Evolutionary conservation across 2,797 vertebrate species (phyloP), one percentile per base, ranked within the genome.

Genomic region (Gambusia yucatana): DNA sequence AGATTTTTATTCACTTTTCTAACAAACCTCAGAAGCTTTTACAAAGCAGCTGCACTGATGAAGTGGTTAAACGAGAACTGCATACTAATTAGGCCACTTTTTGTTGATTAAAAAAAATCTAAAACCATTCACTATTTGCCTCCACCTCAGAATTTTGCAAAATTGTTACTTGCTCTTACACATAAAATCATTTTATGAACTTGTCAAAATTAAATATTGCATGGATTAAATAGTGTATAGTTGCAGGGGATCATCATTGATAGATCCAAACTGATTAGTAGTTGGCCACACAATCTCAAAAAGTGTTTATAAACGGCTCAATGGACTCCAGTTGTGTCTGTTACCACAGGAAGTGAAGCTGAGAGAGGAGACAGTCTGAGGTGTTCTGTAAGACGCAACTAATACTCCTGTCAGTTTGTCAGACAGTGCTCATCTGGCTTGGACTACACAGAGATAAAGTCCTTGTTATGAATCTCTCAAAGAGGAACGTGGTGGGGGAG

Each of bases 391-490:
- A 91, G 90, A 90, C 91, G 85, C 81, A 67, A 59, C 93, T 94
- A 93, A 94, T 93, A 92, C 93, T 94, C 86, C 94, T 94, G 93
- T 94, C 92, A 93, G 92, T 92, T 90, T 94, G 93, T 93, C 93
- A 94, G 93, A 76, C 91, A 70, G 92, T 88, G 92, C 94, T 95
- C 93, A 94, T 95, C 94, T 94, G 93, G 90, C 88, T 91, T 1
- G 86, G 92, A 92, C 92, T 92, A 93, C 90, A 91, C 90, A 89
- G 90, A 93, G 93, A 95, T 94, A 92, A 94, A 94, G 94, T 94
- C 94, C 93, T 95, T 93, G 93, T 95, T 95, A 92, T 92, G 93
- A 91, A 89, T 92, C 88, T 93, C 91, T 94, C 91, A 93, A 92
- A 93, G 92, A 93, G 91, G 91, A 92, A 89, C 87, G 91, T 88